phyloP scores from a whole-genome alignment of 2,113 vertebrate species.

The Dinomys branickii region DNA sequence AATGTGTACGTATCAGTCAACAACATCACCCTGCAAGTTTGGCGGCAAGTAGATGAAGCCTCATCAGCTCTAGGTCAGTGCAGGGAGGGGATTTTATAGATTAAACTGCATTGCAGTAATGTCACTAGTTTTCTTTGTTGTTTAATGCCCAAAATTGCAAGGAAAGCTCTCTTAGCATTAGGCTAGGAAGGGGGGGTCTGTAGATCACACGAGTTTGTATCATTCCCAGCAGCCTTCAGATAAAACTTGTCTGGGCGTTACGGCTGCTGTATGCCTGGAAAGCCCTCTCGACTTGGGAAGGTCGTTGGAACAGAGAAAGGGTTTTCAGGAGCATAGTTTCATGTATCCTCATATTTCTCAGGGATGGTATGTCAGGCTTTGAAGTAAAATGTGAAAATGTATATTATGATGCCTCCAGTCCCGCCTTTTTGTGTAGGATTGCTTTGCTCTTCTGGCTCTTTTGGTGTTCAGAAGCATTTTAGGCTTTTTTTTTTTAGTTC shows the following conservation, averaged over 20 bases:
- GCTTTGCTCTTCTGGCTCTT: no score
- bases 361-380: background rate
- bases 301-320: background rate
- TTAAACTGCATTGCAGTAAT: background rate
- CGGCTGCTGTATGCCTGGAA: background rate
- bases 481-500: no score
- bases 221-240: background rate
- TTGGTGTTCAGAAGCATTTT: no score
- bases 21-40: background rate
- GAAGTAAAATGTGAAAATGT: no score
- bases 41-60: background rate
- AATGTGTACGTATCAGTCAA: background rate
- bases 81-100: background rate
- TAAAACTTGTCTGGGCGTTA: background rate
- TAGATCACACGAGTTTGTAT: background rate
- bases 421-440: no score
- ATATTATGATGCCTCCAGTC: no score
- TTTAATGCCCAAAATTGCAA: background rate
- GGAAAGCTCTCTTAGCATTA: background rate
- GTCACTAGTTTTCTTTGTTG: background rate
- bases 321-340: background rate
- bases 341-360: background rate
- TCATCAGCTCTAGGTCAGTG: background rate
- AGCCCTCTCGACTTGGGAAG: background rate
- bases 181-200: background rate